Evolutionary conservation across 2,888 invertebrate species (phyloP).

Genomic region (Ophraella communa): DNA sequence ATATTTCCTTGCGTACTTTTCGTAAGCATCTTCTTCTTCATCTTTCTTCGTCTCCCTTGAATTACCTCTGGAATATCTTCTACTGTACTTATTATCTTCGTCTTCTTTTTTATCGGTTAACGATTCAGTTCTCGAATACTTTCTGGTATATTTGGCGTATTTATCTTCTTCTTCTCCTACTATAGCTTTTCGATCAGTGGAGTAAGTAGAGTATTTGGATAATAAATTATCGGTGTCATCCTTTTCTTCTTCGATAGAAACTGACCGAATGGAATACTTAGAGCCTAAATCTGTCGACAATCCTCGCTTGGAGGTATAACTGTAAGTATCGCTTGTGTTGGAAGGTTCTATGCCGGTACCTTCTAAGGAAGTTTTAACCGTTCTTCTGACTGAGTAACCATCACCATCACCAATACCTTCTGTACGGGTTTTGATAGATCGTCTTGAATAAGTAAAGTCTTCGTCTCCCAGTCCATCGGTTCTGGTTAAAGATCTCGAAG

Average conservation of each 20-base stretch:
- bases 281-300: constrained; percentile 44
- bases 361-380: constrained; percentile 46
- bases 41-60: constrained; percentile 40
- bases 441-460: constrained; percentile 44
- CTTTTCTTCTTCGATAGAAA: constrained; percentile 44
- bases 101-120: constrained; percentile 41
- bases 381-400: constrained; percentile 47
- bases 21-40: constrained; percentile 47
- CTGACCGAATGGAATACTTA: constrained; percentile 43
- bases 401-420: constrained; percentile 51
- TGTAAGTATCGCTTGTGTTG: constrained; percentile 39
- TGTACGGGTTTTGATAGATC: constrained; percentile 43
- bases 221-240: constrained; percentile 46
- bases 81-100: constrained; percentile 42
- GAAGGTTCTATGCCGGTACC: constrained; percentile 45
- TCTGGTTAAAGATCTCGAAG: constrained; percentile 38
- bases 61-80: constrained; percentile 42
- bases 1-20: constrained; percentile 47
- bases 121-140: constrained; percentile 48
- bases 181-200: constrained; percentile 44
- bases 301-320: constrained; percentile 42
- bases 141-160: constrained; percentile 49
- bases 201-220: constrained; percentile 46
- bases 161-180: constrained; percentile 53
- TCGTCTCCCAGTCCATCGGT: constrained; percentile 36